Base-by-base conservation (phyloP, 1,140 invertebrate species). In the Neodiprion lecontei region DNA sequence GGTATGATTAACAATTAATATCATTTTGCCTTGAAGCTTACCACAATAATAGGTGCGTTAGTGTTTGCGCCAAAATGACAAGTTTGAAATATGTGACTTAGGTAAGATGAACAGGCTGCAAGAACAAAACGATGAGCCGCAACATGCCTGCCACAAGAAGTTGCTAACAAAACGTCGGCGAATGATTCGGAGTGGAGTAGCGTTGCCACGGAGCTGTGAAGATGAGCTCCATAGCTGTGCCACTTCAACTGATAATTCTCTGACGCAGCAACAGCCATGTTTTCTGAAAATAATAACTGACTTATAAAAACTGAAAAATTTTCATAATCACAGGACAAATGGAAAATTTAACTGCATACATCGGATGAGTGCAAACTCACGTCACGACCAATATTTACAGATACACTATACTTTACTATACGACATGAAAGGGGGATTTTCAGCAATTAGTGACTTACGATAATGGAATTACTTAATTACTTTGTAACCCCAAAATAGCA, bases 161-260 rank as follows among this genome's bases (percentile, higher is more conserved):
- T 96, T 67, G 93, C 93, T 28, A 97, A 87, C 7, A 95, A 91
- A 48, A 96, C 95, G 87, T 97, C 96, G 40, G 95, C 94, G 84
- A 96, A 96, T 66, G 93, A 92, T 81, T 96, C 94, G 77, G 93
- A 95, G 67, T 93, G 91, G 48, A 95, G 91, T 75, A 96, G 87
- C 14, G 92, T 92, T 61, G 95, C 94, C 70, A 97, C 93, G 53
- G 94, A 95, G 73, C 92, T 92, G 85, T 95, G 94, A 77, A 96
- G 88, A 88, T 95, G 93, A 28, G 92, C 91, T 78, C 92, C 92
- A 86, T 95, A 95, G 73, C 94, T 95, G 84, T 95, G 94, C 95
- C 95, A 96, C 90, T 96, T 95, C 17, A 96, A 89, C 86, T 95
- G 94, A 85, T 96, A 96, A 79, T 95, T 96, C 83, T 95, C 94